Evolutionary conservation across 2,888 invertebrate species (phyloP), one percentile per base, ranked within the genome.

Genomic region (Heliconius ismenius): DNA sequence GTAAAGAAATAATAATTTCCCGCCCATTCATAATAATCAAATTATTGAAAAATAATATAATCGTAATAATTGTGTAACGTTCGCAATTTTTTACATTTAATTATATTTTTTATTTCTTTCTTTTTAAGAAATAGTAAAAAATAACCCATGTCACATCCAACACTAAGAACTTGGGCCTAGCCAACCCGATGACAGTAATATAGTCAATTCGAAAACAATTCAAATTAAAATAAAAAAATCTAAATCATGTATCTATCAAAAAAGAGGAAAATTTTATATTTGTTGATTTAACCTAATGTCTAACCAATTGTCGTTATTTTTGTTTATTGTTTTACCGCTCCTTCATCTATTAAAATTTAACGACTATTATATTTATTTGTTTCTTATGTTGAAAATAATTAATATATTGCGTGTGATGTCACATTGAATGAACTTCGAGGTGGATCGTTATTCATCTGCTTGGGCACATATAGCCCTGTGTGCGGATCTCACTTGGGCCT

Each of bases 381-480:
- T 90, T 90, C 86, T 89, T 89, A 90, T 85, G 87, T 83, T 91
- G 89, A 89, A 90, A 86, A 88, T 89, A 90, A 89, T 90, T 92
- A 90, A 88, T 90, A 90, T 86, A 90, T 88, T 89, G 91, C 83
- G 87, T 90, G 91, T 88, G 85, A 92, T 93, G 93, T 89, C 90
- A 90, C 93, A 92, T 94, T 94, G 94, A 94, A 94, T 94, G 93
- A 94, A 86, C 93, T 92, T 92, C 93, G 92, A 92, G 84, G 92
- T 91, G 91, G 93, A 93, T 90, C 91, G 91, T 82, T 88, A 89
- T 83, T 89, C 90, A 86, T 91, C 92, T 88, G 89, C 92, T 86
- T 94, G 93, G 94, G 94, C 92, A 87, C 93, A 92, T 84, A 90
- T 93, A 86, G 94, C 93, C 93, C 93, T 93, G 80, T 93, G 93